Percentiles rank a stretch among this genome's conserved stretches.
Conservation (phyloP, 2,888 invertebrate genomes). For the Pocota personata region DNA sequence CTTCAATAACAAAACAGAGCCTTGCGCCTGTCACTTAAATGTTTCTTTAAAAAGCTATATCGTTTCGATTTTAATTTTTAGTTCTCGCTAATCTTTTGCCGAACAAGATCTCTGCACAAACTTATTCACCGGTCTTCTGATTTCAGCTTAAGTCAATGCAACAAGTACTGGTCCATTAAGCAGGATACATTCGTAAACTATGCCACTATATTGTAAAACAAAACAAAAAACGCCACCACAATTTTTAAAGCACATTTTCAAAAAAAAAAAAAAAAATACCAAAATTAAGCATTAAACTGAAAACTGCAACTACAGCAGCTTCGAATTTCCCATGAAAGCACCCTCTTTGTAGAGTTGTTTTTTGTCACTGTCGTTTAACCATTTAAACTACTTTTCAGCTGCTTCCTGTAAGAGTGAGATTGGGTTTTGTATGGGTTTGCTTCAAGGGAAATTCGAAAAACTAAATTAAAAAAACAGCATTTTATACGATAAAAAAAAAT, state of each 20-base stretch:
- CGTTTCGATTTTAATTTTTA: not conserved
- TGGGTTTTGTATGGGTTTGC: slow-evolving; percentile 59
- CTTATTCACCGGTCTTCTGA: slow-evolving; percentile 2
- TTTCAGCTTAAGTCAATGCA: slow-evolving; percentile 1
- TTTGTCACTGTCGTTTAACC: slow-evolving; percentile 70
- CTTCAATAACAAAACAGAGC: too few species aligned
- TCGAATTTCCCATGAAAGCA: slow-evolving; percentile 59
- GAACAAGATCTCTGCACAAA: not conserved
- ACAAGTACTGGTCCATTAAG: not conserved
- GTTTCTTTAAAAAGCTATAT: too few species aligned
- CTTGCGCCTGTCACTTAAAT: too few species aligned
- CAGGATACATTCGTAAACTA: slow-evolving; percentile 1
- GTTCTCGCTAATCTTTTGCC: not conserved
- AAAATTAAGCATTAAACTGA: slow-evolving; percentile 3
- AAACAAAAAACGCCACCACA: slow-evolving; percentile 40
- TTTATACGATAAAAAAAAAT: slow-evolving; percentile 14
- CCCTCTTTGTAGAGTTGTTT: slow-evolving; percentile 64
- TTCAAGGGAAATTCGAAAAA: slow-evolving; percentile 67
- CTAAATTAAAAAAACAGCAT: slow-evolving; percentile 31
- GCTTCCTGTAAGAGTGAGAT: slow-evolving; percentile 74
- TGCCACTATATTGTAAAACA: slow-evolving; percentile 3
- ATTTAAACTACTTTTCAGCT: slow-evolving; percentile 70
- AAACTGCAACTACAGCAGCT: slow-evolving; percentile 20
- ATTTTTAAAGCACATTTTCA: slow-evolving; percentile 37
- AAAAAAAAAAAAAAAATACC: slow-evolving; percentile 23